These are phyloP conservation scores for Rhagoletis zephyria DNA, from an alignment of 1,140 invertebrate genomes.

Conservation along the genomic window DNA sequence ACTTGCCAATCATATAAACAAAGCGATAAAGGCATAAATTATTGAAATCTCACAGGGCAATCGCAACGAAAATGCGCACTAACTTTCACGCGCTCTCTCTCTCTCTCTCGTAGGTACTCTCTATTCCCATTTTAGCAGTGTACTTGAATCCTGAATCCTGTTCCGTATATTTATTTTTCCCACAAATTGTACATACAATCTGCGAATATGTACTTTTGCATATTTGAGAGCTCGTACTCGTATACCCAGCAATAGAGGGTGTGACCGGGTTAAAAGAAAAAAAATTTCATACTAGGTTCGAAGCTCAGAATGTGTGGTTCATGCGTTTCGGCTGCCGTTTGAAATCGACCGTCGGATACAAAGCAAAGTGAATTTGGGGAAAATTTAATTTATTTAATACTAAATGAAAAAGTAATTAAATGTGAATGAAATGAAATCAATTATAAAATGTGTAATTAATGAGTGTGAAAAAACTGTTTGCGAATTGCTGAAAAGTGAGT, in stretches of 20 bases:
- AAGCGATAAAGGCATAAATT: neutral
- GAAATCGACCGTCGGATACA: constrained; percentile 45
- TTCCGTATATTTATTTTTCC: constrained; percentile 19
- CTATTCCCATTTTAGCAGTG: neutral
- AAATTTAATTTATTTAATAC: neutral
- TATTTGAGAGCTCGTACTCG: constrained; percentile 55
- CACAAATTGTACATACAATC: constrained; percentile 46
- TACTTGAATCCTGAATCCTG: constrained; percentile 41
- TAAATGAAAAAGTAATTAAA: neutral
- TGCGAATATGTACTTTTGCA: neutral
- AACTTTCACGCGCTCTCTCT: neutral
- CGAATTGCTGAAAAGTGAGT: constrained; percentile 22
- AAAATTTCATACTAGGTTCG: constrained; percentile 73
- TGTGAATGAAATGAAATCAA: neutral
- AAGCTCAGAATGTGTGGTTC: constrained; percentile 71
- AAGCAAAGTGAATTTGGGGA: constrained; percentile 15
- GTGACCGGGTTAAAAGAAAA: constrained; percentile 72
- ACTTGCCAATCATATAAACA: neutral
- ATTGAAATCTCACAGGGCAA: neutral
- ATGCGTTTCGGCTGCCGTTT: constrained; percentile 42
- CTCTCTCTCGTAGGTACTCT: neutral
- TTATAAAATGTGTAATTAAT: constrained; percentile 2
- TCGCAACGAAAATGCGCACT: neutral
- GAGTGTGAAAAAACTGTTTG: neutral
- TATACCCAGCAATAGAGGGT: constrained; percentile 65